Conservation (phyloP, 2,888 invertebrate species). For the Philhelius pedissequus region DNA sequence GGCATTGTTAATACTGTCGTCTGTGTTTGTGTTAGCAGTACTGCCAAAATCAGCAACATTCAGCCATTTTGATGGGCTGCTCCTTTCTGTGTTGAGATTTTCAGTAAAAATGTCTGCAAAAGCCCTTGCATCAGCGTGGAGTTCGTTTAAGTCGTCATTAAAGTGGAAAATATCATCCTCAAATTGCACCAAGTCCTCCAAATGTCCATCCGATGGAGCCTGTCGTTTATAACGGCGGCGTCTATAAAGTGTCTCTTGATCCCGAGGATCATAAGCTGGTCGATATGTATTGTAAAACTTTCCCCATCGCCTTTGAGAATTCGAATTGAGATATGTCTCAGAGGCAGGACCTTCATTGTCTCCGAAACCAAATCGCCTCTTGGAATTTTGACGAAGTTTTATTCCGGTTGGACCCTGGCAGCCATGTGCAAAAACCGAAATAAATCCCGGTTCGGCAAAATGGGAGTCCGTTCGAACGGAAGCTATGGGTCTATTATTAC, state of each 20-base stretch:
- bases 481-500: slow-evolving; percentile 73
- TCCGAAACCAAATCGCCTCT: slow-evolving; percentile 74
- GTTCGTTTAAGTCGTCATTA: slow-evolving; percentile 73
- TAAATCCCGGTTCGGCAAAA: slow-evolving; percentile 90
- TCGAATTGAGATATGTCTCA: slow-evolving; percentile 47
- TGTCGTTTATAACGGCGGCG: slow-evolving; percentile 69
- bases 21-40: slow-evolving; percentile 73
- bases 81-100: slow-evolving; percentile 31
- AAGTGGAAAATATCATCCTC: slow-evolving; percentile 75
- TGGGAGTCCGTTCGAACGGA: slow-evolving; percentile 87
- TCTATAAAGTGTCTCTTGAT: slow-evolving; percentile 70
- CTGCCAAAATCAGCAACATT: slow-evolving; percentile 21
- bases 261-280: slow-evolving; percentile 73
- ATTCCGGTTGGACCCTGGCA: slow-evolving; percentile 81
- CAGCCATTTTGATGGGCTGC: slow-evolving; percentile 49
- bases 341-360: slow-evolving; percentile 69
- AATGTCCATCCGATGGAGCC: slow-evolving; percentile 14
- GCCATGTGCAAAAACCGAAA: slow-evolving; percentile 91
- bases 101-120: slow-evolving; percentile 75
- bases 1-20: slow-evolving; percentile 81
- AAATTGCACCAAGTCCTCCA: slow-evolving; percentile 73
- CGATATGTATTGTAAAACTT: slow-evolving; percentile 70
- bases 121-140: slow-evolving; percentile 76
- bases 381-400: slow-evolving; percentile 76
- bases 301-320: slow-evolving; percentile 69